phyloP scores from a whole-genome alignment of 2,113 vertebrate genomes.

The Ceuthmochares aereus region DNA sequence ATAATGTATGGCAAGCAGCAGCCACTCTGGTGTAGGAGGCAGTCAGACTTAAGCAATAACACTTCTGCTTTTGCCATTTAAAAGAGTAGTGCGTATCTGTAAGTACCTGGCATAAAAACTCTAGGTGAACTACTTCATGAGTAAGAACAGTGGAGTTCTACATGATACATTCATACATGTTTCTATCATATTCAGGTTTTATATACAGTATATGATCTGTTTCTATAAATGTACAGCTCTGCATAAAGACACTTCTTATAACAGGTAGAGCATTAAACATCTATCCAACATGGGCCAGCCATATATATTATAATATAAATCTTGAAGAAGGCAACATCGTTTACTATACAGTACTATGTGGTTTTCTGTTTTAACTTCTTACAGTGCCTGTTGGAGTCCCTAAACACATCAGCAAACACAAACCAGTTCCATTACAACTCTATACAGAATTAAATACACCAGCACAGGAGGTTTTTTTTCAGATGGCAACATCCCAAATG shows the following conservation, averaged over 20 bases:
- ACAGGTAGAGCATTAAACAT: conserved; percentile 71
- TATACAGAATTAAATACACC: conserved; percentile 50
- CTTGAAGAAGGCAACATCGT: conserved; percentile 55
- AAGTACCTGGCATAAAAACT: conserved; percentile 76
- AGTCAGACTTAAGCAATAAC: conserved; percentile 28
- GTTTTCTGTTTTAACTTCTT: conserved; percentile 1
- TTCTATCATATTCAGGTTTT: conserved; percentile 60
- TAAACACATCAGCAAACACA: neutral
- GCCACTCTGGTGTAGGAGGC: conserved; percentile 1
- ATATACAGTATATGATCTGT: conserved; percentile 78
- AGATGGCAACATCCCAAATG: neutral
- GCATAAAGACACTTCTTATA: conserved; percentile 49
- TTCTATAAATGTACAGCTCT: conserved; percentile 80
- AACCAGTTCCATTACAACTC: conserved; percentile 2
- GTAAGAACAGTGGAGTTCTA: conserved; percentile 68
- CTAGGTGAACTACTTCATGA: conserved; percentile 53
- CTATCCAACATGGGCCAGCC: conserved; percentile 84
- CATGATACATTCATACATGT: conserved; percentile 73
- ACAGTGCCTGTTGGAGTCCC: conserved; percentile 34
- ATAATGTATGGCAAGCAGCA: conserved; percentile 14
- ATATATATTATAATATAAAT: conserved; percentile 77
- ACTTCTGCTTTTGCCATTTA: neutral
- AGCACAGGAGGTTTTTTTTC: neutral
- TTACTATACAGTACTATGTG: conserved; percentile 35
- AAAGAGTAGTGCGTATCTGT: conserved; percentile 53